A percentile compares a stretch with the other conserved stretches of the same genome.
These are phyloP conservation scores for Helicoverpa assulta DNA, from an alignment of 2,888 invertebrate species.

Conservation along the genomic window DNA sequence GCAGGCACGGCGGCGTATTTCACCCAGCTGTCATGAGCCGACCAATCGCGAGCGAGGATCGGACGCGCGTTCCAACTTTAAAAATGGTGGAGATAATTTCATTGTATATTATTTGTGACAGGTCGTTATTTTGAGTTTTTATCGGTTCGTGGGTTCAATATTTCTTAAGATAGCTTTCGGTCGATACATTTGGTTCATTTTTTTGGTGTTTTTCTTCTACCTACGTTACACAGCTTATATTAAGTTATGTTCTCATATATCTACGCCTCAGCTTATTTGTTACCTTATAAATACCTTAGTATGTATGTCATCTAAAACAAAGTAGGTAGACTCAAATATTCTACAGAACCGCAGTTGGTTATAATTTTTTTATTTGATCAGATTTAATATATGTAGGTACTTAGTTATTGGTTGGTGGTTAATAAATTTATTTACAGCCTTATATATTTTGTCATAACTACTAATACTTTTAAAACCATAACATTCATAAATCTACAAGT, in stretches of 20 bases:
- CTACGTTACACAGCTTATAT: constrained; percentile 9
- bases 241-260: too few species aligned
- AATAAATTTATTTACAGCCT: neutral
- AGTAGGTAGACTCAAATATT: too few species aligned
- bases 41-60: constrained; percentile 80
- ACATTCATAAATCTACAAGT: constrained; percentile 48
- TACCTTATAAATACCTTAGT: too few species aligned
- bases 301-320: too few species aligned
- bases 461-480: constrained; percentile 29
- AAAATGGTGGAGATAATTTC: constrained; percentile 90
- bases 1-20: constrained; percentile 83
- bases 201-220: constrained; percentile 50
- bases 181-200: constrained; percentile 64
- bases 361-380: too few species aligned
- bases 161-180: constrained; percentile 77
- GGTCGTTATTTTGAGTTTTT: constrained; percentile 89
- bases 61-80: constrained; percentile 82
- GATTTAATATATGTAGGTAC: too few species aligned
- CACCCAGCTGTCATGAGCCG: constrained; percentile 86
- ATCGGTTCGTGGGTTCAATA: constrained; percentile 84
- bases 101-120: constrained; percentile 90
- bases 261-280: too few species aligned
- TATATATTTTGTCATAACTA: neutral
- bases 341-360: too few species aligned
- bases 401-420: neutral